Conservation (phyloP, 2,888 invertebrate genomes). For the Caenorhabditis afra region DNA sequence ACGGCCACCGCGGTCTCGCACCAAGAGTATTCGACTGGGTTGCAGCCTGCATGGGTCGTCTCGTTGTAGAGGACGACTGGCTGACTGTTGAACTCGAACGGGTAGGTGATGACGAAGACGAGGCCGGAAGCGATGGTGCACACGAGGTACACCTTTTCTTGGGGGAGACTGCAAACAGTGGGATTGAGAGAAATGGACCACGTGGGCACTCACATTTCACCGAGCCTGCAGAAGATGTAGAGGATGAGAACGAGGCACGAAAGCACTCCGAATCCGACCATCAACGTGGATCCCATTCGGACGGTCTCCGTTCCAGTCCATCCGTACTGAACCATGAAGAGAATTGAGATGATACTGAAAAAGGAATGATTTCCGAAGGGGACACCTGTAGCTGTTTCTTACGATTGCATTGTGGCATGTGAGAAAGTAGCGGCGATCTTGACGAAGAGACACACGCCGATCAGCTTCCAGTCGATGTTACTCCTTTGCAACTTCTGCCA, state of each 20-base stretch:
- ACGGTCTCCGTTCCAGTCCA: slow-evolving; percentile 59
- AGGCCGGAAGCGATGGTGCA: slow-evolving; percentile 36
- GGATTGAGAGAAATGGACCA: background rate
- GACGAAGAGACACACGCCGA: slow-evolving; percentile 45
- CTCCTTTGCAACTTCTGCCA: slow-evolving; percentile 23
- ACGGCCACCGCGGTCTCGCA: slow-evolving; percentile 48
- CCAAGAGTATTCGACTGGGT: slow-evolving; percentile 59
- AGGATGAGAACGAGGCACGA: slow-evolving; percentile 41
- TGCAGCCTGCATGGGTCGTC: slow-evolving; percentile 59
- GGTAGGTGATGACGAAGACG: slow-evolving; percentile 57
- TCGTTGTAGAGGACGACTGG: slow-evolving; percentile 55
- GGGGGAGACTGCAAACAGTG: slow-evolving; percentile 39
- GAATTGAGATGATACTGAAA: slow-evolving; percentile 51
- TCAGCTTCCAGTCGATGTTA: slow-evolving; percentile 47
- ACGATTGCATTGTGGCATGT: slow-evolving; percentile 59
- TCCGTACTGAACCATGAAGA: slow-evolving; percentile 62
- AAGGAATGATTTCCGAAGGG: background rate
- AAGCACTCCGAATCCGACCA: slow-evolving; percentile 48
- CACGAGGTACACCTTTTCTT: slow-evolving; percentile 48
- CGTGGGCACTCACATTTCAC: slow-evolving; percentile 41
- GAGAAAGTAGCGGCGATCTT: slow-evolving; percentile 56
- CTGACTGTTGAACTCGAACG: slow-evolving; percentile 39
- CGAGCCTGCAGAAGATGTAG: slow-evolving; percentile 55
- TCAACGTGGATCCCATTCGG: slow-evolving; percentile 37
- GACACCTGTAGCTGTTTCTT: background rate